Conservation (phyloP, 2,113 vertebrate species). For the Macrotus californicus region DNA sequence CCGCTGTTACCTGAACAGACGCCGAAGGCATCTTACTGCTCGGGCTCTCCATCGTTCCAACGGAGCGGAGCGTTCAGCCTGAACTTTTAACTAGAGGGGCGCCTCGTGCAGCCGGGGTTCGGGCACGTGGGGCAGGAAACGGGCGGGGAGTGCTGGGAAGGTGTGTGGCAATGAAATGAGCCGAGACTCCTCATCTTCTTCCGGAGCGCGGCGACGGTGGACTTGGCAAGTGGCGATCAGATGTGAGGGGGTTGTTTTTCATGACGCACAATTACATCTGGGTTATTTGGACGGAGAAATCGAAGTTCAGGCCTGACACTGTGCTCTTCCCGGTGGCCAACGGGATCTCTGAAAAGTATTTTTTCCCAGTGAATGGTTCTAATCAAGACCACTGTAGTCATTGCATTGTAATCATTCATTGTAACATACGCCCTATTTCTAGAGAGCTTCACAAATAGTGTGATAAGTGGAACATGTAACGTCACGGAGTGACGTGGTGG, state of each 20-base stretch:
- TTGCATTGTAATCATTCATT: neutral
- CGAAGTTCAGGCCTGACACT: neutral
- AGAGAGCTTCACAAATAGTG: neutral
- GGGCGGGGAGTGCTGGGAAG: neutral
- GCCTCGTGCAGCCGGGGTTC: neutral
- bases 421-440: neutral
- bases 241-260: neutral
- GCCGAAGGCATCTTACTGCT: neutral
- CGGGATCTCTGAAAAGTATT: neutral
- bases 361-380: neutral
- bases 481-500: neutral
- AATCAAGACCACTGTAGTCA: neutral
- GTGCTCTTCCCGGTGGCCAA: neutral
- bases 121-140: conserved; percentile 12
- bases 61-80: conserved; percentile 9
- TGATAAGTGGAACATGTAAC: neutral
- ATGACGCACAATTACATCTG: neutral
- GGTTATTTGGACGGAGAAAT: neutral
- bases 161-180: neutral
- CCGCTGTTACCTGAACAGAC: neutral
- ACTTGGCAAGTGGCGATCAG: neutral
- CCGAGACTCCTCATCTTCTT: neutral
- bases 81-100: conserved; percentile 16
- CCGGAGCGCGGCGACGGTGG: neutral
- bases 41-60: neutral